Percentiles rank a stretch among this genome's conserved stretches.
Evolutionary conservation across 2,113 vertebrate species (phyloP).

Genomic region (Semicossyphus pulcher): DNA sequence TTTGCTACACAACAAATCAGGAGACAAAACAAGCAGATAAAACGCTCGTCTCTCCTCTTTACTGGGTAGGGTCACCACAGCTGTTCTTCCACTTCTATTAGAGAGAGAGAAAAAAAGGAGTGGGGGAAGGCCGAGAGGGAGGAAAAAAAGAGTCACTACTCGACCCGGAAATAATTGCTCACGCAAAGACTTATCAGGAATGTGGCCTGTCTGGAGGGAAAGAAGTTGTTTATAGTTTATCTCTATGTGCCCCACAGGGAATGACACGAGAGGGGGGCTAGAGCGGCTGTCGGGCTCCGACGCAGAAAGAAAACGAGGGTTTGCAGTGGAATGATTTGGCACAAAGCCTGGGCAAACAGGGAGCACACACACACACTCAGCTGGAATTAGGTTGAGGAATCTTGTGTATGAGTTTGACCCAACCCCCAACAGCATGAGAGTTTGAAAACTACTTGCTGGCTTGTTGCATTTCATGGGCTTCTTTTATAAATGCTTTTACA

Average conservation of each 20-base stretch:
- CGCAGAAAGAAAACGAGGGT: slow-evolving; percentile 22
- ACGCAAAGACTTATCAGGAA: slow-evolving; percentile 75
- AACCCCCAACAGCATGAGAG: slow-evolving; percentile 29
- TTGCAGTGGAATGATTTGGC: slow-evolving; percentile 70
- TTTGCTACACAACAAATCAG: slow-evolving; percentile 24
- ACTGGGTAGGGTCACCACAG: slow-evolving; percentile 63
- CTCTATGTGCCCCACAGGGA: slow-evolving; percentile 57
- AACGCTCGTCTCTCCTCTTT: not conserved
- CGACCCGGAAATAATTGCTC: slow-evolving; percentile 85
- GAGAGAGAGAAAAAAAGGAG: slow-evolving; percentile 13
- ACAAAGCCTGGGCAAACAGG: slow-evolving; percentile 63
- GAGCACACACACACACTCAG: slow-evolving; percentile 41
- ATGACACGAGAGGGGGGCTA: slow-evolving; percentile 25
- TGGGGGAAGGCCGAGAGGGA: slow-evolving; percentile 2
- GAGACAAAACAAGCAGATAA: slow-evolving; percentile 38
- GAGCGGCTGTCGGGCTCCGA: slow-evolving; percentile 5
- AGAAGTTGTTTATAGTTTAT: slow-evolving; percentile 78
- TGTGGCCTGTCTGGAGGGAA: slow-evolving; percentile 70
- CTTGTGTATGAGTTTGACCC: slow-evolving; percentile 40
- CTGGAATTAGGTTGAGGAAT: slow-evolving; percentile 69
- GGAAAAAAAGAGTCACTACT: slow-evolving; percentile 35
- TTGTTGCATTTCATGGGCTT: not conserved
- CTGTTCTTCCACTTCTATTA: slow-evolving; percentile 68
- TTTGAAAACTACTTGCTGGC: not conserved
- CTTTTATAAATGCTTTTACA: not conserved